Base-by-base conservation (phyloP, 1,140 invertebrate species). In the Schlechtendalia chinensis region DNA sequence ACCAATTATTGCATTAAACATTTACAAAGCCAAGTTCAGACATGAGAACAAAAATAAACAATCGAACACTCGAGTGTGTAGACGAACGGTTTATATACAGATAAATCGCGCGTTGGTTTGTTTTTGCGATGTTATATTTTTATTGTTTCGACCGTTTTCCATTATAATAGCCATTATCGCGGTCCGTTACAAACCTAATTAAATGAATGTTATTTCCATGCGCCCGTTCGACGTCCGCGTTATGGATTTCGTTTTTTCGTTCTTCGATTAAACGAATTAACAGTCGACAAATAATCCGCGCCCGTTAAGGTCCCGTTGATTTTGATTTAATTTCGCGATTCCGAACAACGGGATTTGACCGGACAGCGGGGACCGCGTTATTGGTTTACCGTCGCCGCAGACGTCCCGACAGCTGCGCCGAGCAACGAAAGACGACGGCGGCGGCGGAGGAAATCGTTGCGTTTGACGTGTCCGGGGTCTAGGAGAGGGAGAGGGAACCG, bases 391-490 rank as follows among this genome's bases (percentile, higher is more conserved):
- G 54, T 1, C n/a, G 16, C 16, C 27, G 61, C 61, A 63, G 29
- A 61, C 75, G 14, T 47, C 75, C 24, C 58, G 17, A 2, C 24
- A 22, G 32, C 39, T 50, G 67, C 32, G 45, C 16, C 39, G 56
- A n/a, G 58, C n/a, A n/a, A 74, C 32, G 8, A 39, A n/a, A n/a
- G n/a, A n/a, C n/a, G n/a, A n/a, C n/a, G n/a, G n/a, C n/a, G 32
- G 56, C 27, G 27, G 45, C 50, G 22, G 50, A 27, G 17, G 69
- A 72, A 59, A 58, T 77, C 61, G 63, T 79, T 79, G 75, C 75
- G 61, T 59, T 79, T 79, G 75, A 79, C 75, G 75, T 77, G n/a
- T n/a, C n/a, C n/a, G n/a, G 27, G 69, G 69, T 72, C 69, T 72
- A 32, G 22, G 22, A 24, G 56, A 8, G 10, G n/a, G 3, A 8